phyloP scores from a whole-genome alignment of 1,140 invertebrate genomes.

The Cylas formicarius region DNA sequence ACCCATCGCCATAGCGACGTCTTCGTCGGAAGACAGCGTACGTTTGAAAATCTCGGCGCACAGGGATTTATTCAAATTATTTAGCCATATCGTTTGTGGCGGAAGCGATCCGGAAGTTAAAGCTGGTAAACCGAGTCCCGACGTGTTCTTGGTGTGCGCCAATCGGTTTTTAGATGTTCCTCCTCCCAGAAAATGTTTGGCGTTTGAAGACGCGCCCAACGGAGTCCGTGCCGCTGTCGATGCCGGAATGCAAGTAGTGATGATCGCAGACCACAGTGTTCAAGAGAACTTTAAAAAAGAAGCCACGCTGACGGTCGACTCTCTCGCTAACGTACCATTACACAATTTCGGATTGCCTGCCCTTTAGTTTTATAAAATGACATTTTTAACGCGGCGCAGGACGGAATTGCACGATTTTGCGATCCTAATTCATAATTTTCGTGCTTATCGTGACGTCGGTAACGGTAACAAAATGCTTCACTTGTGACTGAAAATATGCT shows the following conservation, averaged over 20 bases:
- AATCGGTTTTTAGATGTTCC: slow-evolving; percentile 57
- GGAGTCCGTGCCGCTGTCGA: slow-evolving; percentile 70
- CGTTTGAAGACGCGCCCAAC: slow-evolving; percentile 90
- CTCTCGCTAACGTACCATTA: too few relatives aligned
- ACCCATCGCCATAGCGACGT: slow-evolving; percentile 84
- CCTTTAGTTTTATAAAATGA: too few relatives aligned
- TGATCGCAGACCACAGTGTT: too few relatives aligned
- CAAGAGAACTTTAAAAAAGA: too few relatives aligned
- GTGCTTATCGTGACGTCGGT: too few relatives aligned
- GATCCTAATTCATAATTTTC: too few relatives aligned
- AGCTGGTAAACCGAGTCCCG: slow-evolving; percentile 86
- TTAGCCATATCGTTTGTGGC: slow-evolving; percentile 77
- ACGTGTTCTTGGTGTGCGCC: slow-evolving; percentile 85
- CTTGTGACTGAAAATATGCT: too few relatives aligned
- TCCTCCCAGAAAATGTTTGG: slow-evolving; percentile 60
- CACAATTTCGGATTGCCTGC: too few relatives aligned
- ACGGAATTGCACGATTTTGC: too few relatives aligned
- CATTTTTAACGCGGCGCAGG: too few relatives aligned
- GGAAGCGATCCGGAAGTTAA: slow-evolving; percentile 85
- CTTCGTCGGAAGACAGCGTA: slow-evolving; percentile 69
- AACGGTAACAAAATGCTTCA: too few relatives aligned
- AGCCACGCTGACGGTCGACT: too few relatives aligned
- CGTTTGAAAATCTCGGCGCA: slow-evolving; percentile 72
- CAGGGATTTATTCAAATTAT: slow-evolving; percentile 65
- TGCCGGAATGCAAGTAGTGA: slow-evolving; percentile 84